Evolutionary conservation across 2,113 vertebrate species (phyloP).

Genomic region (Platichthys flesus): DNA sequence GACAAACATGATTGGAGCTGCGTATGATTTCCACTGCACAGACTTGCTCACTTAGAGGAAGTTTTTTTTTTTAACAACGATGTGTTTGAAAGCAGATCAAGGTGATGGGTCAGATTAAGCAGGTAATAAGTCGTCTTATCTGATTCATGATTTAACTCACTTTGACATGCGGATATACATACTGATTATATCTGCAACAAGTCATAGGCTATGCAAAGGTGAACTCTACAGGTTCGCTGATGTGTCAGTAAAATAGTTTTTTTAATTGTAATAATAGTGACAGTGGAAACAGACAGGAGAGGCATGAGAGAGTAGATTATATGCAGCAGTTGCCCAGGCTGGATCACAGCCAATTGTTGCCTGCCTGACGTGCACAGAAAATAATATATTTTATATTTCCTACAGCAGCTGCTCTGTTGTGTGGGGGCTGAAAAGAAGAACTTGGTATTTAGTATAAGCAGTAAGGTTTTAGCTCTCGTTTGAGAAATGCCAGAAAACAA

Average conservation of each 20-base stretch:
- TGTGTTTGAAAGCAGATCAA: slow-evolving; percentile 60
- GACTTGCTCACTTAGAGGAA: slow-evolving; percentile 57
- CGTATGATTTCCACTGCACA: slow-evolving; percentile 39
- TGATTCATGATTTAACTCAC: slow-evolving; percentile 56
- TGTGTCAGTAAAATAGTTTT: slow-evolving; percentile 40
- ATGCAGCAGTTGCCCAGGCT: background rate
- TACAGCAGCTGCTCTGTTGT: too few relatives aligned
- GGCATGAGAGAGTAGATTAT: background rate
- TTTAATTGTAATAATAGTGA: background rate
- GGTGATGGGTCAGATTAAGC: slow-evolving; percentile 59
- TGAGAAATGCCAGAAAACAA: background rate
- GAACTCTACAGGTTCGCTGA: slow-evolving; percentile 48
- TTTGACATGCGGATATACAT: slow-evolving; percentile 53
- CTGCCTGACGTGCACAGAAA: background rate
- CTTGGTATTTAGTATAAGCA: too few relatives aligned
- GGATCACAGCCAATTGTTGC: background rate
- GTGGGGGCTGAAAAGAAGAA: too few relatives aligned
- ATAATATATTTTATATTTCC: too few relatives aligned
- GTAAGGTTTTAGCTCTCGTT: background rate
- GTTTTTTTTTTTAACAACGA: slow-evolving; percentile 48
- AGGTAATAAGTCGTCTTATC: slow-evolving; percentile 68
- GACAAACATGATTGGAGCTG: slow-evolving; percentile 63
- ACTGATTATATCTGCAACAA: slow-evolving; percentile 69
- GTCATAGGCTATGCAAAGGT: slow-evolving; percentile 66
- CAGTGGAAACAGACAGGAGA: background rate